Evolutionary conservation across 2,888 invertebrate genomes (phyloP), one percentile per base, ranked within the genome.

Genomic region (Doris montereyensis): DNA sequence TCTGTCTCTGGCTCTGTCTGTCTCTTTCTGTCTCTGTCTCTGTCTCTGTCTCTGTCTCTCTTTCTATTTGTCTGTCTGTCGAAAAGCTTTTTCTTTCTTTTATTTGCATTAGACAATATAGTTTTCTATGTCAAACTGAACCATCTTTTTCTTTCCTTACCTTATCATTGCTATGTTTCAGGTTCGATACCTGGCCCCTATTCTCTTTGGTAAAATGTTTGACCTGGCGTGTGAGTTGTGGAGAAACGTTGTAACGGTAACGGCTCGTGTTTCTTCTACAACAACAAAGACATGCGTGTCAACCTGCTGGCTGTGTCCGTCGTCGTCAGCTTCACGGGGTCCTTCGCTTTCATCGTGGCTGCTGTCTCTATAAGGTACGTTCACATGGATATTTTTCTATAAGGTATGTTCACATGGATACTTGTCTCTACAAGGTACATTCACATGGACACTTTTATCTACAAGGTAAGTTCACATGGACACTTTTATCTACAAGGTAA

Each of bases 171-270:
- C 32, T 4, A 17, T 58, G 1, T 79, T 83, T 17, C 84, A 91
- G 91, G 92, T 30, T 97, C 97, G 88, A 98, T 98, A 86, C 98
- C 98, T 0, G 97, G 97, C 98, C 98, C 98, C 98, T 0, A 97
- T 98, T 83, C 92, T 98, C 72, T 98, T 98, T 92, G 98, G 98
- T 2, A 96, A 96, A 92, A 94, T 98, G 80, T 97, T 98, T 86
- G 98, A 98, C 92, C 95, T 96, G 24, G 97, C 97, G 0, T 98
- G 98, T 90, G 93, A 96, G 58, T 93, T 97, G 65, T 97, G 97
- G 97, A 97, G 84, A 86, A 81, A 80, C 87, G 82, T 76, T 90
- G 86, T 86, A 87, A 93, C 93, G 92, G 93, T 70, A 93, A 93
- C 60, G 95, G 95, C 1, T 95, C 95, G 5, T 96, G 96, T 87